Evolutionary conservation across 2,113 vertebrate genomes (phyloP).

Genomic region (Pelusios castaneus): DNA sequence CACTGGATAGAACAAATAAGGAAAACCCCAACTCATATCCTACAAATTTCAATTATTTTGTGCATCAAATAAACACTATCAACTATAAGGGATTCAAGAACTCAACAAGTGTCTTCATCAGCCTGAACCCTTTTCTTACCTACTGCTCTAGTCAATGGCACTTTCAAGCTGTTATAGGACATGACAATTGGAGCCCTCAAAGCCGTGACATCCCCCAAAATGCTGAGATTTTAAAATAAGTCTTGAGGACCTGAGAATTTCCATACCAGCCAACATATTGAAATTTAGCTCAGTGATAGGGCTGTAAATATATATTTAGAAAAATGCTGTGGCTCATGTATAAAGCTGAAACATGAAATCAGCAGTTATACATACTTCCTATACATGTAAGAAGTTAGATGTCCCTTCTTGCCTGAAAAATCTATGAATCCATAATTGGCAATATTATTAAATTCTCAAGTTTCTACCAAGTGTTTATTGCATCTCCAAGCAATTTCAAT

Average conservation of each 20-base stretch:
- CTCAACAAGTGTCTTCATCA: background rate
- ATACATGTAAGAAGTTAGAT: accelerated
- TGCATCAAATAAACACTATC: no score
- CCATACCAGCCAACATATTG: background rate
- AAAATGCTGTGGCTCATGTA: background rate
- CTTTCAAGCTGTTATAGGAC: background rate
- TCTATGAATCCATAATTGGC: background rate
- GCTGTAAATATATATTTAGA: background rate
- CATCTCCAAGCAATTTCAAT: background rate
- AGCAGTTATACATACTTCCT: background rate
- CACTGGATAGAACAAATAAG: no score
- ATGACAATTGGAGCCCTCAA: background rate
- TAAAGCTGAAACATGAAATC: background rate
- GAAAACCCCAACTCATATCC: no score
- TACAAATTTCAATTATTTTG: no score
- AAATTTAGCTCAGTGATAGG: background rate
- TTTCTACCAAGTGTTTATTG: background rate
- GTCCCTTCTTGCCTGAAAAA: background rate
- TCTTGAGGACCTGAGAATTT: background rate
- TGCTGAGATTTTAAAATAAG: background rate
- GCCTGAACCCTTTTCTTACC: background rate
- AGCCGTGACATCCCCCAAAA: background rate
- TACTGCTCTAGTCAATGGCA: background rate
- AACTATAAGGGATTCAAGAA: background rate
- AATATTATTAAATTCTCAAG: background rate